Evolutionary conservation across 2,797 vertebrate species (phyloP).

Genomic region (Esox masquinongy): DNA sequence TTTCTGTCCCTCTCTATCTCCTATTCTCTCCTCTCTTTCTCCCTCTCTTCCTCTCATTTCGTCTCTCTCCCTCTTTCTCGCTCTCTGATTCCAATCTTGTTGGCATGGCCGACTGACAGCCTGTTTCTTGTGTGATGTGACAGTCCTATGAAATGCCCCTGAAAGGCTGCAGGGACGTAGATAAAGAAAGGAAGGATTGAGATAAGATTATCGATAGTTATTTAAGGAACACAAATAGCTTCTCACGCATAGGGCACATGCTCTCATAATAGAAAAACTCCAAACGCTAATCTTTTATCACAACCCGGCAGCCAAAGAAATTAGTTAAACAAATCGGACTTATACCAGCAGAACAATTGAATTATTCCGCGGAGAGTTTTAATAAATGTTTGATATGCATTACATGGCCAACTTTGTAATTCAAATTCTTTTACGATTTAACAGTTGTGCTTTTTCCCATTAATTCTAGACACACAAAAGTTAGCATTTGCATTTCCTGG

Average conservation of each 20-base stretch:
- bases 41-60: neutral
- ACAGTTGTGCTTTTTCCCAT: constrained; percentile 90
- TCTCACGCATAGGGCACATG: constrained; percentile 86
- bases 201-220: constrained; percentile 82
- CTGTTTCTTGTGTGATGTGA: constrained; percentile 66
- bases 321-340: constrained; percentile 90
- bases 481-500: constrained; percentile 68
- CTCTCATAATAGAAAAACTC: constrained; percentile 89
- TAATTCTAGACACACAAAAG: constrained; percentile 85
- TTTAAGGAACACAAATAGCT: constrained; percentile 86
- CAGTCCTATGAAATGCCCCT: constrained; percentile 77
- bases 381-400: constrained; percentile 93
- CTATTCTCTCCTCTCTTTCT: neutral
- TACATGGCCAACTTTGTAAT: constrained; percentile 85
- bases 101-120: constrained; percentile 78
- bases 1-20: neutral
- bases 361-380: constrained; percentile 89
- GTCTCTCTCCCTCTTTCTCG: constrained; percentile 24
- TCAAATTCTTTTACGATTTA: constrained; percentile 91
- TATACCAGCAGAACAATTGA: constrained; percentile 93
- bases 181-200: constrained; percentile 77
- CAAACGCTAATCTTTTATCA: constrained; percentile 85
- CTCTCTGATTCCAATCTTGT: constrained; percentile 67
- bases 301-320: constrained; percentile 91
- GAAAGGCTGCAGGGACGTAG: constrained; percentile 81